These are phyloP conservation scores for Hemithea aestivaria DNA, from an alignment of 2,888 invertebrate genomes.

Conservation along the genomic window DNA sequence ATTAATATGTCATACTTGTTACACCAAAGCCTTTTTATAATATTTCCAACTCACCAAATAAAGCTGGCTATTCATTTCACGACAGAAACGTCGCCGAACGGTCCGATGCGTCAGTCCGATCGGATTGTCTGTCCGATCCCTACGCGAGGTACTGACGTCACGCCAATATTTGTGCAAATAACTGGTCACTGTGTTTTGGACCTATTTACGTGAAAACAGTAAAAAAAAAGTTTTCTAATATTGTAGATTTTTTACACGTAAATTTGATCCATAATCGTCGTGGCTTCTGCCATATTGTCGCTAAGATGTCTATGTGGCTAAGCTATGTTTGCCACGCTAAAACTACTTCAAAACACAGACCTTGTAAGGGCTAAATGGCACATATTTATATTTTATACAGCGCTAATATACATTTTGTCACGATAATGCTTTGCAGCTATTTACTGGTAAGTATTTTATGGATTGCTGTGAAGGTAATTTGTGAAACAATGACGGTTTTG, in stretches of 20 bases:
- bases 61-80: constrained; percentile 28
- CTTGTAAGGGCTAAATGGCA: constrained; percentile 19
- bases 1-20: no score
- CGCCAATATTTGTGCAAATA: constrained; percentile 11
- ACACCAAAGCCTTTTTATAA: no score
- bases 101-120: constrained; percentile 72
- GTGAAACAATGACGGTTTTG: not conserved
- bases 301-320: constrained; percentile 26
- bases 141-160: constrained; percentile 44
- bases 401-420: constrained; percentile 24
- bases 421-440: constrained; percentile 22
- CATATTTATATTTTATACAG: constrained; percentile 18
- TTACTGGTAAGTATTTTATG: constrained; percentile 23
- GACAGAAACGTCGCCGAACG: constrained; percentile 67
- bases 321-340: constrained; percentile 24
- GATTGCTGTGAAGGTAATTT: constrained; percentile 10
- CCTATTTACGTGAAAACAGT: constrained; percentile 19
- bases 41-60: constrained; percentile 8
- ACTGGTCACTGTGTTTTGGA: constrained; percentile 16
- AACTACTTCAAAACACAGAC: constrained; percentile 7
- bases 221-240: not conserved
- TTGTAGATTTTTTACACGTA: constrained; percentile 12
- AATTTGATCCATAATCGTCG: constrained; percentile 17
- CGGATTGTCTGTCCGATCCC: constrained; percentile 50
- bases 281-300: constrained; percentile 20